These are phyloP conservation scores for Lithophane leautieri DNA, from an alignment of 2,888 invertebrate species.

Conservation along the genomic window DNA sequence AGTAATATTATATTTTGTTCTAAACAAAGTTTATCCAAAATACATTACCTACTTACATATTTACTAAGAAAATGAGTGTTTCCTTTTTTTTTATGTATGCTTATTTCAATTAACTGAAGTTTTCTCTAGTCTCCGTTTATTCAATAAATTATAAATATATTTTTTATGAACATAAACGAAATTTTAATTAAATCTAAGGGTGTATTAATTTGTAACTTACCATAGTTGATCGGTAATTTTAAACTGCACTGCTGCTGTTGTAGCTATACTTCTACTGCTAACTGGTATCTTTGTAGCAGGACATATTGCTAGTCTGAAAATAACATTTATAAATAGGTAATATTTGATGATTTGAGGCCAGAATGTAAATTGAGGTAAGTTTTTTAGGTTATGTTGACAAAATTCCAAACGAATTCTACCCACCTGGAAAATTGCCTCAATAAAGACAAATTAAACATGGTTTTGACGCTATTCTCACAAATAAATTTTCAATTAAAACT, in stretches of 20 bases:
- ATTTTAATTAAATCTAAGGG: not conserved
- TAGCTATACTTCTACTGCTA: conserved; percentile 76
- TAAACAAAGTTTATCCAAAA: not conserved
- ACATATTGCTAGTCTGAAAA: conserved; percentile 80
- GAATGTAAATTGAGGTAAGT: not conserved
- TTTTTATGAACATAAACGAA: not conserved
- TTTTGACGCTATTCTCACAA: conserved; percentile 29
- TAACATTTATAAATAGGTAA: not conserved
- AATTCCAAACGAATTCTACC: not conserved
- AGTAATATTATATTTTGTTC: not conserved
- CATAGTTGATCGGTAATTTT: conserved; percentile 85
- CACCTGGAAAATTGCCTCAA: conserved; percentile 84
- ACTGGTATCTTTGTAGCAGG: conserved; percentile 71
- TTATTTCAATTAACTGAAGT: not conserved
- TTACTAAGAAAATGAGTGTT: not conserved
- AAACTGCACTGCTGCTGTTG: conserved; percentile 79
- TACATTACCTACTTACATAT: not conserved
- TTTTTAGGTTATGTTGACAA: conserved; percentile 64
- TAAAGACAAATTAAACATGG: conserved; percentile 79
- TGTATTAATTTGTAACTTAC: conserved; percentile 73
- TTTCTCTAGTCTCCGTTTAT: not conserved
- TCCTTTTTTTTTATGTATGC: not conserved
- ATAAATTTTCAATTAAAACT: conserved; percentile 4
- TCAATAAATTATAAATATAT: not conserved
- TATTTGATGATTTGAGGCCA: not conserved